phyloP scores from a whole-genome alignment of 2,888 invertebrate species.

The Hypsopygia costalis region DNA sequence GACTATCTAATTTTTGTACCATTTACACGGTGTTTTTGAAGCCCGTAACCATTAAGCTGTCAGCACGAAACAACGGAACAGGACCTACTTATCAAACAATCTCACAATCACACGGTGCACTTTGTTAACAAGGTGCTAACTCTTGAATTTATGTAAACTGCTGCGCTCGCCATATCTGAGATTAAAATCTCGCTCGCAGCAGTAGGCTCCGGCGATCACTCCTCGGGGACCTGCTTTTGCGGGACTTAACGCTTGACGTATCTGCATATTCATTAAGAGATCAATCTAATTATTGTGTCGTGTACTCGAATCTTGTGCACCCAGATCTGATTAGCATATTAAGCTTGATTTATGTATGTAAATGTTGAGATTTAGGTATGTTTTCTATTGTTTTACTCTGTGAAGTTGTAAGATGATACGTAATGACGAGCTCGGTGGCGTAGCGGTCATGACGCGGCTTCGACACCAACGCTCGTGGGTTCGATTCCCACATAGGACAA shows the following conservation, averaged over 20 bases:
- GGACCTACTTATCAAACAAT: constrained; percentile 50
- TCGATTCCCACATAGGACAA: too few relatives aligned
- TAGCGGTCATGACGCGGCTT: too few relatives aligned
- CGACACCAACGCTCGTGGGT: too few relatives aligned
- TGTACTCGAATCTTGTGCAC: neutral
- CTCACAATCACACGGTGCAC: constrained; percentile 74
- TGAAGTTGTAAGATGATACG: too few relatives aligned
- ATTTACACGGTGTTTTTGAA: too few relatives aligned
- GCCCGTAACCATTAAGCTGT: neutral
- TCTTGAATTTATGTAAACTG: constrained; percentile 78
- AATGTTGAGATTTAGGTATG: neutral
- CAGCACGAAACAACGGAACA: neutral
- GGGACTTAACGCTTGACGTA: constrained; percentile 72
- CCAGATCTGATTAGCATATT: constrained; percentile 1
- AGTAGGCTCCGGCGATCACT: constrained; percentile 69
- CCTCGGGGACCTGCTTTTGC: constrained; percentile 66
- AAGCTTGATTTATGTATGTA: neutral
- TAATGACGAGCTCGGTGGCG: too few relatives aligned
- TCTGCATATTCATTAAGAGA: constrained; percentile 77
- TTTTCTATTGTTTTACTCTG: too few relatives aligned
- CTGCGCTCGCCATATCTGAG: constrained; percentile 71
- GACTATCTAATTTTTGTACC: too few relatives aligned
- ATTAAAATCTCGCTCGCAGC: constrained; percentile 72
- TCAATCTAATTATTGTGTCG: constrained; percentile 71
- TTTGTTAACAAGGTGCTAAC: constrained; percentile 78